These are phyloP conservation scores for Esox masquinongy DNA, from an alignment of 2,797 vertebrate species.

Conservation along the genomic window DNA sequence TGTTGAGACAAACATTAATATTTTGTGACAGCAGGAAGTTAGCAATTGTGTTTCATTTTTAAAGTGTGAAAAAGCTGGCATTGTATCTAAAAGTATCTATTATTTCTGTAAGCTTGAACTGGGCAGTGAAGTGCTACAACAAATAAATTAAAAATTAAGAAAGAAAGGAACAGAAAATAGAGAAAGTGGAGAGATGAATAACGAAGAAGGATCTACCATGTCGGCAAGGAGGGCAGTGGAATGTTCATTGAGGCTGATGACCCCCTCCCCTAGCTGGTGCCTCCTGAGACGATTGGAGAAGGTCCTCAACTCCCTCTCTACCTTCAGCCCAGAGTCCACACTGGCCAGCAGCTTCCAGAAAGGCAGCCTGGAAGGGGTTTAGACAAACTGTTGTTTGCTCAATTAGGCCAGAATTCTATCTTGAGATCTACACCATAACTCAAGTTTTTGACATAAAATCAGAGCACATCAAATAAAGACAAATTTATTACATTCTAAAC, in stretches of 20 bases:
- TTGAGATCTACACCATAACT: not conserved
- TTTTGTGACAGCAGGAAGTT: too few relatives aligned
- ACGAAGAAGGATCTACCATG: conserved; percentile 62
- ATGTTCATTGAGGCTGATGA: conserved; percentile 85
- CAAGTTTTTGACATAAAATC: not conserved
- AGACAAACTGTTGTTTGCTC: not conserved
- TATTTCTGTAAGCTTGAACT: too few relatives aligned
- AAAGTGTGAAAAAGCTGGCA: too few relatives aligned
- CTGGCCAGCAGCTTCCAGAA: conserved; percentile 80
- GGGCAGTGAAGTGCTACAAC: not conserved
- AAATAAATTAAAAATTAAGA: too few relatives aligned
- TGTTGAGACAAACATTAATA: too few relatives aligned
- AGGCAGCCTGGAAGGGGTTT: conserved; percentile 69
- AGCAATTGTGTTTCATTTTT: too few relatives aligned
- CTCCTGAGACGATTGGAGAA: conserved; percentile 82
- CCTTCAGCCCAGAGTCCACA: conserved; percentile 75
- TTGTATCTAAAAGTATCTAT: too few relatives aligned
- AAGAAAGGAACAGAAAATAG: not conserved
- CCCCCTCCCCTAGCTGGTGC: conserved; percentile 79
- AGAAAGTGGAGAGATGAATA: not conserved
- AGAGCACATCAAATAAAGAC: too few relatives aligned
- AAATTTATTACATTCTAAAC: too few relatives aligned
- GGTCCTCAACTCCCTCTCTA: conserved; percentile 82
- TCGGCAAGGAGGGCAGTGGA: conserved; percentile 83
- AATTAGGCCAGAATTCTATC: not conserved